Conservation (phyloP, 2,797 vertebrate species). For the Psittacula derbiana region DNA sequence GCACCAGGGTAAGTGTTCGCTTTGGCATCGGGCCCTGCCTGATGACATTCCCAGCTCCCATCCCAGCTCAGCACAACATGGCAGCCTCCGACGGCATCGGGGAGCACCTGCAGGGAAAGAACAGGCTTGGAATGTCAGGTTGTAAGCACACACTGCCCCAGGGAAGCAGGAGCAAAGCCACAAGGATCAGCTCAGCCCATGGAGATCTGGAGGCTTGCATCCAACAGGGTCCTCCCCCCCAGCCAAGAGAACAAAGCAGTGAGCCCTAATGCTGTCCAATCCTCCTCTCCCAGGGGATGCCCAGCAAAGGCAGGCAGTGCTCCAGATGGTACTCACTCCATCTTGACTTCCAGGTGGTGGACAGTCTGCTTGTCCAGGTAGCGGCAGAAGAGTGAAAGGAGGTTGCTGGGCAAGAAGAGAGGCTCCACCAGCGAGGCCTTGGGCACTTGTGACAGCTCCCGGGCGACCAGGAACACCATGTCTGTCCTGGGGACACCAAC, state of each 20-base stretch:
- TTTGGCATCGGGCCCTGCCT: accelerated
- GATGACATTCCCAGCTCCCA: neutral
- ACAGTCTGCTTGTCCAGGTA: conserved; percentile 92
- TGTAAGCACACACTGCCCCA: neutral
- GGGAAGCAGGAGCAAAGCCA: neutral
- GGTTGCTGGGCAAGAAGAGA: conserved; percentile 89
- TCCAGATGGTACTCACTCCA: conserved; percentile 82
- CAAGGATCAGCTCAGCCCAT: neutral
- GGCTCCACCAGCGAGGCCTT: conserved; percentile 87
- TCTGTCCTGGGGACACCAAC: conserved; percentile 82
- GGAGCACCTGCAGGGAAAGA: conserved; percentile 6
- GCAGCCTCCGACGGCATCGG: neutral
- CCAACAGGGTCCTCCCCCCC: neutral
- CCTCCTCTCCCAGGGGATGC: neutral
- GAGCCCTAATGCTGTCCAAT: accelerated
- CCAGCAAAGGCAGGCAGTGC: neutral
- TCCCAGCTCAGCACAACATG: neutral
- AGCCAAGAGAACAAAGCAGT: neutral
- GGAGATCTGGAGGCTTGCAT: neutral
- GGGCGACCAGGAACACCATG: conserved; percentile 88
- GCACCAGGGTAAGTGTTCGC: neutral
- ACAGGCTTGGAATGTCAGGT: accelerated
- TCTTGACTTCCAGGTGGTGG: conserved; percentile 89
- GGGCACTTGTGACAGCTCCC: conserved; percentile 85
- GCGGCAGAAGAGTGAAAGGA: conserved; percentile 92